Evolutionary conservation across 1,140 invertebrate genomes (phyloP).

Genomic region (Prorops nasuta): DNA sequence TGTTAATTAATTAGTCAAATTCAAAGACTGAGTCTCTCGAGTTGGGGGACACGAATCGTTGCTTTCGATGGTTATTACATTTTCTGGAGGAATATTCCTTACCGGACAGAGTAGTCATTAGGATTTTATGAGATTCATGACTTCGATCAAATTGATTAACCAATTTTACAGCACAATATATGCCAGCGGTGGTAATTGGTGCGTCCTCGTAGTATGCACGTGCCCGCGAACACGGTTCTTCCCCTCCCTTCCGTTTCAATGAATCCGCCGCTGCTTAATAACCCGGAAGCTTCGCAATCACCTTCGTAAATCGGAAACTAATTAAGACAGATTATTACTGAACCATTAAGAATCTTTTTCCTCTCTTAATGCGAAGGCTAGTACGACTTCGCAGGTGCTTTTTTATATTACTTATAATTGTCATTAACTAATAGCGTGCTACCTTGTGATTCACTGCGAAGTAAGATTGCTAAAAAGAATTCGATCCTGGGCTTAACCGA

Average conservation of each 20-base stretch:
- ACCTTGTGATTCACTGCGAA: no score
- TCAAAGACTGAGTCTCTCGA: neutral
- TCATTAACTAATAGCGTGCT: no score
- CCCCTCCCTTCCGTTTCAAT: neutral
- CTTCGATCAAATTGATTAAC: constrained; percentile 17
- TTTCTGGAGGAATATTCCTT: no score
- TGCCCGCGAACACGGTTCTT: constrained; percentile 5
- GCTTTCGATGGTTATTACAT: constrained; percentile 6
- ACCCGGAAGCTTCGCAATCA: neutral
- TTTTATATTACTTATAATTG: no score
- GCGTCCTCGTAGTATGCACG: constrained; percentile 10
- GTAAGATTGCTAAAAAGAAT: no score
- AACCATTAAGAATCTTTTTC: neutral
- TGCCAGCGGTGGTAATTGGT: constrained; percentile 21
- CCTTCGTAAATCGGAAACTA: neutral
- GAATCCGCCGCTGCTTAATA: constrained; percentile 6
- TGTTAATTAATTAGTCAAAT: constrained; percentile 8
- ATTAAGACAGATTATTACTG: neutral
- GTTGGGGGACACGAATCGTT: neutral
- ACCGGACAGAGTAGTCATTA: constrained; percentile 22
- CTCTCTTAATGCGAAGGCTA: neutral
- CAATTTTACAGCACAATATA: constrained; percentile 27
- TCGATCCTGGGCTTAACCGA: no score
- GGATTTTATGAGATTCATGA: constrained; percentile 26
- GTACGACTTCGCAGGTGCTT: neutral